Percentiles rank a stretch among this genome's conserved stretches.
Evolutionary conservation across 2,113 vertebrate species (phyloP).

Genomic region (Antechinus stuartii): DNA sequence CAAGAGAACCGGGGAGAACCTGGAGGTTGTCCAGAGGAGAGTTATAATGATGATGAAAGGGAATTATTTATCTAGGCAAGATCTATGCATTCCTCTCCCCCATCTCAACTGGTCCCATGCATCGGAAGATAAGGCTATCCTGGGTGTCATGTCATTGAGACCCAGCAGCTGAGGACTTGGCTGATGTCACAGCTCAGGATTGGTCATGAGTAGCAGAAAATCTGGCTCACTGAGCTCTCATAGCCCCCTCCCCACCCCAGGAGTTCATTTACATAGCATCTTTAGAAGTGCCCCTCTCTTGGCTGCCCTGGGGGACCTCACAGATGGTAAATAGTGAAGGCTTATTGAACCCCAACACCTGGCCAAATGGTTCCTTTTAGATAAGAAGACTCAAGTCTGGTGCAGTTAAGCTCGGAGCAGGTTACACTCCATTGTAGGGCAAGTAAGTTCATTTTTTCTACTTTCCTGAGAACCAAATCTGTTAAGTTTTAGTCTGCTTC

Average conservation of each 20-base stretch:
- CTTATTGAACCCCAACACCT: constrained; percentile 67
- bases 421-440: background rate
- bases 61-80: background rate
- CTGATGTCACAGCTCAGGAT: constrained; percentile 14
- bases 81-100: background rate
- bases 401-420: background rate
- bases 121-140: background rate
- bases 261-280: constrained; percentile 61
- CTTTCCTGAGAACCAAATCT: constrained; percentile 37
- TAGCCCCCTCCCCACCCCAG: background rate
- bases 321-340: constrained; percentile 67
- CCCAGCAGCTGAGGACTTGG: background rate
- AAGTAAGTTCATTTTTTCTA: background rate
- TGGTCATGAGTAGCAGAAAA: background rate
- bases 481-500: constrained; percentile 46
- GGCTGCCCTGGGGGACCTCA: constrained; percentile 56
- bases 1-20: background rate
- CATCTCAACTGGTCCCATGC: background rate
- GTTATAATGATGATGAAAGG: background rate
- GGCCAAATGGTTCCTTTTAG: constrained; percentile 24
- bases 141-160: background rate
- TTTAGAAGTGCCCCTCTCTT: constrained; percentile 56
- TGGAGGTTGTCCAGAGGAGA: background rate
- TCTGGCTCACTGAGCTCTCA: constrained; percentile 16
- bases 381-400: constrained; percentile 35